Evolutionary conservation across 2,888 invertebrate species (phyloP), one percentile per base, ranked within the genome.

Genomic region (Notodonta dromedarius): DNA sequence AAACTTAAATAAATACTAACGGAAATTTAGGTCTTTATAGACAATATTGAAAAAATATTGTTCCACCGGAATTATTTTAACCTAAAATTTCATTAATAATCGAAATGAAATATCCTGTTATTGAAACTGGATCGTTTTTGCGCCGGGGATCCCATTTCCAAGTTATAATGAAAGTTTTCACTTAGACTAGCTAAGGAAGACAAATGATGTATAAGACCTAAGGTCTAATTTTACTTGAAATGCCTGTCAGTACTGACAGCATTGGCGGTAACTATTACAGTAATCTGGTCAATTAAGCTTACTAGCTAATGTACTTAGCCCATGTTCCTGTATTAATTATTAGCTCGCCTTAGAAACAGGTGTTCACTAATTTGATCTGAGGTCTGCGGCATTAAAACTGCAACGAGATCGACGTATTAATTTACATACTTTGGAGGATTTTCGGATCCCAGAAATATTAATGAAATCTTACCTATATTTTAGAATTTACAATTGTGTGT

Each of bases 181-280:
- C 67, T 67, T 61, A 71, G 69, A 69, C 71, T 61, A 14, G 61
- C 58, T 78, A 79, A 78, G 75, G 72, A 78, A 81, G 79, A 82
- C 76, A 73, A 82, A 83, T 74, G 76, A 77, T 57, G 65, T 67
- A 44, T 48, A 58, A 63, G 71, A 75, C 78, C 73, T 67, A 67
- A 72, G 65, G 68, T 61, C 69, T 78, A 70, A 78, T 76, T 76
- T 74, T 61, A 61, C 65, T 59, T 67, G 61, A 71, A 54, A 71
- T 70, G 52, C 62, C 67, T 70, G 73, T 73, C 57, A 56, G 55
- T 51, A 51, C 6, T n/a, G 4, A 16, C 46, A 57, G 48, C 57
- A 53, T 54, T 57, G 24, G 24, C 46, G 50, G 16, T 16, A 42
- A 42, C 48, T n/a, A n/a, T 48, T 11, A 11, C 42, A 42, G 42